These are phyloP conservation scores for Hyles lineata DNA, from an alignment of 2,888 invertebrate species.

Conservation along the genomic window DNA sequence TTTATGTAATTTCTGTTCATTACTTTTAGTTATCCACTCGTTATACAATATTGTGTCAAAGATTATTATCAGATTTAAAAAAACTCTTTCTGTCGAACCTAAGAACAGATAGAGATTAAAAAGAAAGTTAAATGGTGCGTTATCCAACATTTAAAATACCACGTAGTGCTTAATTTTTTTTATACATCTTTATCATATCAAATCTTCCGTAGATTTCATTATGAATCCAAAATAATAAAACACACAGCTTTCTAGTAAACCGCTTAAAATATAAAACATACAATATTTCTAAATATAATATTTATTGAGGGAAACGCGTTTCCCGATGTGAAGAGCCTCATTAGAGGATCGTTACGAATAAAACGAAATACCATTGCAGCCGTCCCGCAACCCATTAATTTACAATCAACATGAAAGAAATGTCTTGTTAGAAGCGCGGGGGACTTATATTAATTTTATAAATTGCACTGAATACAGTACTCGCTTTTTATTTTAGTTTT, in stretches of 20 bases:
- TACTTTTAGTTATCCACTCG: too few relatives aligned
- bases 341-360: constrained; percentile 24
- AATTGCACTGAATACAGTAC: neutral
- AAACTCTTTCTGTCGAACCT: too few relatives aligned
- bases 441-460: constrained; percentile 19
- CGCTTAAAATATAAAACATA: neutral
- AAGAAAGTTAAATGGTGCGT: too few relatives aligned
- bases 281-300: constrained; percentile 5
- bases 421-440: constrained; percentile 17
- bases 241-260: neutral
- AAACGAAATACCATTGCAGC: constrained; percentile 19
- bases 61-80: too few relatives aligned
- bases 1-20: too few relatives aligned
- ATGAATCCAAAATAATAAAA: too few relatives aligned
- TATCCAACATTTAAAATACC: too few relatives aligned
- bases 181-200: too few relatives aligned
- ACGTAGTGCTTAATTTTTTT: too few relatives aligned
- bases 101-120: too few relatives aligned
- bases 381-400: constrained; percentile 16
- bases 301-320: constrained; percentile 21
- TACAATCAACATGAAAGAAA: constrained; percentile 26
- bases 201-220: too few relatives aligned
- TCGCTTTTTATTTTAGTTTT: neutral
- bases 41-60: too few relatives aligned
- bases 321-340: constrained; percentile 15